Evolutionary conservation across 2,888 invertebrate genomes (phyloP), one percentile per base, ranked within the genome.

Genomic region (Palloptera scutellata): DNA sequence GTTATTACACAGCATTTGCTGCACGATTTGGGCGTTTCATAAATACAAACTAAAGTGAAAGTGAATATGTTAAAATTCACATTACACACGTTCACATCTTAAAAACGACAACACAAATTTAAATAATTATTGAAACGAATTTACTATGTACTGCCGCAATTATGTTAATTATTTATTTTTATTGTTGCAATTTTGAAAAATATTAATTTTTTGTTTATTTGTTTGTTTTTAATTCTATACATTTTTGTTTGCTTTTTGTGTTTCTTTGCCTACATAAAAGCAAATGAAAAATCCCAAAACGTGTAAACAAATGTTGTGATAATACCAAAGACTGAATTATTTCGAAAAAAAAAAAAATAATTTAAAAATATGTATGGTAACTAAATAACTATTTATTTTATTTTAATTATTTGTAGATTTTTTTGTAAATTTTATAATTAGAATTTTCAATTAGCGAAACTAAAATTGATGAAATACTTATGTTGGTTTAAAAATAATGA

Each of bases 271-370:
- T 54, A 58, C 52, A n/a, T n/a, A 64, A 69, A 61, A 64, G 54
- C 64, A 68, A 66, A 73, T 73, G 75, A 74, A 73, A 30, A 76
- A 75, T 74, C 76, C 77, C 78, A 79, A 78, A 84, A 81, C 83
- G 83, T 83, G 84, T 83, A 83, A 83, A 83, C 84, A 84, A 84
- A 84, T 84, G 84, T 84, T 84, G 84, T 84, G 84, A 84, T 84
- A 84, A 83, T 83, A 82, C 84, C 84, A 84, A 84, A 84, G 84
- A 84, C 84, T 84, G 84, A 84, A 84, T 83, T 82, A 77, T 80
- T 82, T 82, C 78, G 71, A 72, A 73, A 69, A 70, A 70, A 71
- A 66, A 74, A 72, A 57, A 61, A 60, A 41, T n/a, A n/a, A n/a
- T n/a, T n/a, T n/a, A n/a, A 58, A 69, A 68, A 60, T 55, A 65